Evolutionary conservation across 2,888 invertebrate species (phyloP).

Genomic region (Andrena trimmerana): DNA sequence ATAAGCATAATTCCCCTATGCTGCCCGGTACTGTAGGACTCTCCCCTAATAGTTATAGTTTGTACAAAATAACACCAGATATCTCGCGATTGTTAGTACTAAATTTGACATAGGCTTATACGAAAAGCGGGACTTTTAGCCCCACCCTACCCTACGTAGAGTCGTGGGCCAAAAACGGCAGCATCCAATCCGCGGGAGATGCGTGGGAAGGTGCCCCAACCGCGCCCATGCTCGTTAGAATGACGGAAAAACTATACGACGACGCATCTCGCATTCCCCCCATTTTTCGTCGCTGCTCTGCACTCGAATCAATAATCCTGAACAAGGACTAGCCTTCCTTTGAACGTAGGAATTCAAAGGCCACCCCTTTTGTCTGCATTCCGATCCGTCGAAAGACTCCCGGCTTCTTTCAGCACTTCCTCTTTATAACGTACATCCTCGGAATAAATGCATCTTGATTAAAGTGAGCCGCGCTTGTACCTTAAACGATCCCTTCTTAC

Average conservation of each 20-base stretch:
- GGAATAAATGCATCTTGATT: slow-evolving; percentile 17
- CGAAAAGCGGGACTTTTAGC: too few relatives aligned
- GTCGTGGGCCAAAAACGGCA: slow-evolving; percentile 34
- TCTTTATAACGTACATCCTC: neutral
- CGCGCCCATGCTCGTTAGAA: slow-evolving; percentile 57
- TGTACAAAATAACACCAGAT: too few relatives aligned
- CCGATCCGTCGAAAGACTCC: slow-evolving; percentile 21
- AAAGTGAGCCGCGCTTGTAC: neutral
- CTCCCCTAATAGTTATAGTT: too few relatives aligned
- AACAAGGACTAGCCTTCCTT: slow-evolving; percentile 52
- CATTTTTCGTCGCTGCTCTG: slow-evolving; percentile 28
- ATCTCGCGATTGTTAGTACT: too few relatives aligned
- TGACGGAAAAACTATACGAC: slow-evolving; percentile 54
- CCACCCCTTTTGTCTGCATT: slow-evolving; percentile 51
- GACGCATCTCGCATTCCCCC: slow-evolving; percentile 21
- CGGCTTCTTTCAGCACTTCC: slow-evolving; percentile 2
- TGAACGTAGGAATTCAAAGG: slow-evolving; percentile 52
- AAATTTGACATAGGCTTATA: too few relatives aligned
- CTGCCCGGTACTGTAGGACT: too few relatives aligned
- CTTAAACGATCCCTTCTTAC: neutral
- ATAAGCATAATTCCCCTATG: too few relatives aligned
- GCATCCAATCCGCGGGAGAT: slow-evolving; percentile 57
- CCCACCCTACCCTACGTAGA: too few relatives aligned
- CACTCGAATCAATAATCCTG: slow-evolving; percentile 60
- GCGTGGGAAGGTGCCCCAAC: slow-evolving; percentile 54